These are phyloP conservation scores for Rattus rattus DNA, from an alignment of 2,113 vertebrate genomes.

Conservation along the genomic window DNA sequence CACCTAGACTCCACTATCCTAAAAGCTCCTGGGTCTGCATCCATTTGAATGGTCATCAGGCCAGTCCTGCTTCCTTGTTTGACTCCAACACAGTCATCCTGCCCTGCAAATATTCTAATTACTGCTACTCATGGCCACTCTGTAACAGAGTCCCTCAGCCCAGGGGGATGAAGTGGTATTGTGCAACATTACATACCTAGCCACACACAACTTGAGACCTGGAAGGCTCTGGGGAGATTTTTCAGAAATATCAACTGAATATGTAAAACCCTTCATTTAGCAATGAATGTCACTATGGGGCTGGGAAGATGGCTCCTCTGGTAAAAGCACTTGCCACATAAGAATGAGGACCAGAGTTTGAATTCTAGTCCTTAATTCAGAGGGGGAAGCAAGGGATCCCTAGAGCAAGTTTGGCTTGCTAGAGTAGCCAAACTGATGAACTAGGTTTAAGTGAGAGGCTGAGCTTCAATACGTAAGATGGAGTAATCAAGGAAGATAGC, in stretches of 20 bases:
- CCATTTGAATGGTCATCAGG: background rate
- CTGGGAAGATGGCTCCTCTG: background rate
- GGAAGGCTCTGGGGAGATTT: background rate
- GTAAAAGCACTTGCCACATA: background rate
- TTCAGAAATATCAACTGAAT: constrained; percentile 11
- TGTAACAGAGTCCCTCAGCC: background rate
- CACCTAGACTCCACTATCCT: background rate
- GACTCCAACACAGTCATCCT: background rate
- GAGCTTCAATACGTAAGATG: background rate
- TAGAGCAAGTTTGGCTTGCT: background rate
- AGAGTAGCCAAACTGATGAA: background rate
- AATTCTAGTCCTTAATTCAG: background rate
- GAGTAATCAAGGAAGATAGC: background rate
- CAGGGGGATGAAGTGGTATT: background rate
- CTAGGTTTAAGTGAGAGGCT: background rate
- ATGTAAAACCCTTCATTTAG: background rate
- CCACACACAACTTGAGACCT: background rate
- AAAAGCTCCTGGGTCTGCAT: background rate
- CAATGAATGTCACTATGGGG: background rate
- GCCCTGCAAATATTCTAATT: background rate
- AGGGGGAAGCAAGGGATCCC: background rate
- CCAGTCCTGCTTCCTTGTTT: background rate
- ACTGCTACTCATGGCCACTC: background rate
- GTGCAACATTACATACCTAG: background rate
- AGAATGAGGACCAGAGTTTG: background rate